phyloP scores from a whole-genome alignment of 2,797 vertebrate species.

The Anniella stebbinsi region DNA sequence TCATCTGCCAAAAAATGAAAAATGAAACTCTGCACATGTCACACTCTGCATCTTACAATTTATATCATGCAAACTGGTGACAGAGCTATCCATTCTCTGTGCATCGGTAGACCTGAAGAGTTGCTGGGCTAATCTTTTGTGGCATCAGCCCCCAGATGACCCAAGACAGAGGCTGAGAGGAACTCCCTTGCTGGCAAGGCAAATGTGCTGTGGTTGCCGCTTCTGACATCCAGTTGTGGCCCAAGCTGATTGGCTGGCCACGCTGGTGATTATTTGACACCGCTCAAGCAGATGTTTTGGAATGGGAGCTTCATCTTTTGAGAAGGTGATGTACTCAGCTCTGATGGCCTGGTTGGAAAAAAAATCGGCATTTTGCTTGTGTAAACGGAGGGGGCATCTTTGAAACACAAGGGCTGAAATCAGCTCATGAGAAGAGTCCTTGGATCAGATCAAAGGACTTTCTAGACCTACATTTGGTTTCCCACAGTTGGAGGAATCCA shows the following conservation, averaged over 20 bases:
- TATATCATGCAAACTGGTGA: conserved; percentile 45
- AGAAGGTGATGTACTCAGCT: neutral
- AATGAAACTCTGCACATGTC: conserved; percentile 16
- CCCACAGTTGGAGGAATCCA: too few species aligned
- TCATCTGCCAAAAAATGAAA: conserved; percentile 51
- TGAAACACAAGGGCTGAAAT: too few species aligned
- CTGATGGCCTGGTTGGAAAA: neutral
- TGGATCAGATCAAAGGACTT: too few species aligned
- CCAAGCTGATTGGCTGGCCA: neutral
- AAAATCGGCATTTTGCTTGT: neutral
- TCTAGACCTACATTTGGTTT: too few species aligned
- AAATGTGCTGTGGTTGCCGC: neutral
- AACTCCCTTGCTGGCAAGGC: neutral
- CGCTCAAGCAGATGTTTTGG: neutral
- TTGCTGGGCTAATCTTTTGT: conserved; percentile 38
- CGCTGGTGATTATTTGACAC: neutral
- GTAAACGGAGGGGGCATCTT: neutral
- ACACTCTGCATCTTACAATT: conserved; percentile 41
- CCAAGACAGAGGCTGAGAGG: conserved; percentile 2
- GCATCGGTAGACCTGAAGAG: conserved; percentile 35
- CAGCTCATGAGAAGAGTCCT: too few species aligned
- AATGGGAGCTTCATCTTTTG: neutral
- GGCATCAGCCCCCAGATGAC: neutral
- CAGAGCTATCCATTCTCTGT: conserved; percentile 50
- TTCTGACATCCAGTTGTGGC: neutral